Evolutionary conservation across 1,140 invertebrate genomes (phyloP), one percentile per base, ranked within the genome.

Genomic region (Tetragonula clypearis): DNA sequence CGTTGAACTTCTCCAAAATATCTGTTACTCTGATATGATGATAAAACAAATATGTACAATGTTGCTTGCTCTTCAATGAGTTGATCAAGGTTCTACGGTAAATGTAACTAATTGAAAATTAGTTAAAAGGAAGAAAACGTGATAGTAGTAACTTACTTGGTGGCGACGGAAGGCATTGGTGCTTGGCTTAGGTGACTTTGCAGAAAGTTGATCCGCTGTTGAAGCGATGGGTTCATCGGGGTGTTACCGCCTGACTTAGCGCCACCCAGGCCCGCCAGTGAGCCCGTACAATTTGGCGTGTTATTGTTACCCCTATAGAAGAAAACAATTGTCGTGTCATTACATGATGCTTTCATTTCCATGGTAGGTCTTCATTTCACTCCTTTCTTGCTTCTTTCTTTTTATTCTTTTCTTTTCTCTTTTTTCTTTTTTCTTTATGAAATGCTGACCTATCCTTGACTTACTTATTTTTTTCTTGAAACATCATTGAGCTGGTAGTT

Each of bases 81-180:
- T 62, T 62, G 14, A 62, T 62, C 23, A 62, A 62, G 60, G 60
- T 62, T 23, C 23, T 62, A 62, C 60, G 12, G 60, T n/a, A 23
- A n/a, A 62, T n/a, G 60, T 23, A 14, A n/a, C 12, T 62, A 62
- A 62, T 62, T 0, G n/a, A 62, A 62, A 62, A 62, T n/a, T 62
- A 14, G 12, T 62, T 49, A 9, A 9, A 49, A 49, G 41, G 41
- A 11, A 49, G 41, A 12, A n/a, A n/a, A n/a, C 23, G n/a, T 23
- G 60, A 62, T 62, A n/a, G 11, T n/a, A 23, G 12, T 23, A 62
- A 62, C 60, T 62, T 94, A 98, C 97, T 97, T 98, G 91, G 97
- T 97, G 84, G 97, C 98, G 87, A 98, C 97, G 92, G 98, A 98
- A 91, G 98, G 98, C 96, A 98, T 97, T 92, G 98, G 98, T 92